phyloP scores from a whole-genome alignment of 2,888 invertebrate genomes.

The Escarpia spicata region DNA sequence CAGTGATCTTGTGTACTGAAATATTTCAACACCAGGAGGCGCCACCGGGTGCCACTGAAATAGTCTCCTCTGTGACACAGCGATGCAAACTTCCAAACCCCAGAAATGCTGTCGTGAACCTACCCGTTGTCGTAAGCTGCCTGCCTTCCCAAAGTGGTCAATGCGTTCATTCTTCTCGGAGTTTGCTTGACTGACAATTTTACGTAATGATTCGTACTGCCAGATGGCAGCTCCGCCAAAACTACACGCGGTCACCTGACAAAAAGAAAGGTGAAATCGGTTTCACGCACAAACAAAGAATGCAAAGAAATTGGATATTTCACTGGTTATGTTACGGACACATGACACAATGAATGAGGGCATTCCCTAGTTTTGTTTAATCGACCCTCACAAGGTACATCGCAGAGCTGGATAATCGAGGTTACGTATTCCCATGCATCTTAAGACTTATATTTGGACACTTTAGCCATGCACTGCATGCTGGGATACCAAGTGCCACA shows the following conservation, averaged over 20 bases:
- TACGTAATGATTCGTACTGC: slow-evolving; percentile 82
- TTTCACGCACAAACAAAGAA: background rate
- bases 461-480: no score
- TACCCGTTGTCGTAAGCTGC: slow-evolving; percentile 35
- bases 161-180: background rate
- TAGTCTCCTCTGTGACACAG: no score
- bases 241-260: slow-evolving; percentile 65
- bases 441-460: no score
- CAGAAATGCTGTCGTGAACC: slow-evolving; percentile 19
- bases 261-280: background rate
- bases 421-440: no score
- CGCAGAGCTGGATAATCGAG: no score
- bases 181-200: slow-evolving; percentile 20
- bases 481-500: no score
- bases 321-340: background rate
- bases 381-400: no score
- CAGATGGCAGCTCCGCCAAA: slow-evolving; percentile 82
- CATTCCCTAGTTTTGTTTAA: background rate
- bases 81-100: no score
- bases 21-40: no score
- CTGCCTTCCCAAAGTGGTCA: slow-evolving; percentile 37
- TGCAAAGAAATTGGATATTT: background rate
- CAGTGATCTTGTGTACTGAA: no score
- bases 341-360: background rate
- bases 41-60: no score